Evolutionary conservation across 2,113 vertebrate genomes (phyloP).

Genomic region (Nycticryphes semicollaris): DNA sequence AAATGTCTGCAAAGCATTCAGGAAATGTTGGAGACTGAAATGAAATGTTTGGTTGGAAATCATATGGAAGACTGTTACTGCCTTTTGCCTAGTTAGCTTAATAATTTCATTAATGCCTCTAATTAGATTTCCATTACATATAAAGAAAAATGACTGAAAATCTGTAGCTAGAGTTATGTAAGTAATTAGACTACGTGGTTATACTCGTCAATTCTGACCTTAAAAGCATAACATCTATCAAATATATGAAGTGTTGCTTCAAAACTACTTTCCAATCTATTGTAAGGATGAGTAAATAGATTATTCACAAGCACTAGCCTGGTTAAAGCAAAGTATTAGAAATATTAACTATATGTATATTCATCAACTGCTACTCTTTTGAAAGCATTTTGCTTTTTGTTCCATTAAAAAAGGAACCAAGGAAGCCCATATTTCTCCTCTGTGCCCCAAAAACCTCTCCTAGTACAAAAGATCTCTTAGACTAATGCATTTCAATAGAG

Average conservation of each 20-base stretch:
- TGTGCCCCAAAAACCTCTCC: neutral
- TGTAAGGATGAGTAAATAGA: neutral
- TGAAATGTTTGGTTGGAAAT: neutral
- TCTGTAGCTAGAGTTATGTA: neutral
- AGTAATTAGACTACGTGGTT: neutral
- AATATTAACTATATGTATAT: neutral
- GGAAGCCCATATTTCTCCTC: neutral
- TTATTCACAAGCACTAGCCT: neutral
- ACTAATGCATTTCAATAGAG: conserved; percentile 1
- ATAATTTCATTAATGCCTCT: too few species aligned
- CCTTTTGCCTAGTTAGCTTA: neutral
- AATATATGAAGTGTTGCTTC: neutral
- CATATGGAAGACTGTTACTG: neutral
- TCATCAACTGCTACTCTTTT: neutral
- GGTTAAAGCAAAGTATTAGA: neutral
- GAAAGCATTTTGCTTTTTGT: neutral
- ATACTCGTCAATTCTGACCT: neutral
- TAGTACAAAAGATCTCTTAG: conserved; percentile 2
- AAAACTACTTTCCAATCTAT: neutral
- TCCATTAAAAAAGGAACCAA: neutral
- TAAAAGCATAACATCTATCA: neutral
- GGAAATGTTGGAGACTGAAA: neutral
- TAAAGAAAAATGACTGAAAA: neutral
- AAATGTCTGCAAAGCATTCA: neutral
- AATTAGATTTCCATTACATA: neutral